phyloP scores from a whole-genome alignment of 2,888 invertebrate genomes.

The Yponomeuta malinellus region DNA sequence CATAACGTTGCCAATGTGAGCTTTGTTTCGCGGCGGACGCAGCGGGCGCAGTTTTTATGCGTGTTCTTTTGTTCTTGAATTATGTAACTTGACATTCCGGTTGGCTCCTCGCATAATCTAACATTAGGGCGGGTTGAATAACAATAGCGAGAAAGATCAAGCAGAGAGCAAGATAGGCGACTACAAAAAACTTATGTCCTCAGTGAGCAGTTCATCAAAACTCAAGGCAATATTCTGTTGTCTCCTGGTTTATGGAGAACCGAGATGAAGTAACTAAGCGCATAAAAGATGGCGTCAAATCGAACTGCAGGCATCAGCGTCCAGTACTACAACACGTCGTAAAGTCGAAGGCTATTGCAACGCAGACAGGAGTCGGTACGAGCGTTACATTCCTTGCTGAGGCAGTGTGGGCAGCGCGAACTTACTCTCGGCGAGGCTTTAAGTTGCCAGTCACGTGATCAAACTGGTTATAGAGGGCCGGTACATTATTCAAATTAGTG shows the following conservation, averaged over 20 bases:
- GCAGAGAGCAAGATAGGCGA: not conserved
- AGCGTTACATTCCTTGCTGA: conserved; percentile 7
- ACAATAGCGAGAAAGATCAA: not conserved
- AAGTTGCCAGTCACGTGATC: conserved; percentile 44
- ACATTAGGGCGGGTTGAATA: conserved; percentile 1
- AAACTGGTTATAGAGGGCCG: conserved; percentile 52
- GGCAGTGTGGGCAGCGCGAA: conserved; percentile 7
- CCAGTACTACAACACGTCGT: not conserved
- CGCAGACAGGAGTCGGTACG: not conserved
- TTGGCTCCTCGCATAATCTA: not conserved
- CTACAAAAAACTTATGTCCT: not conserved
- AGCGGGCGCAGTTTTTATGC: conserved; percentile 52
- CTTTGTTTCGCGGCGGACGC: conserved; percentile 57
- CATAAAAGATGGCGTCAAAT: conserved; percentile 6
- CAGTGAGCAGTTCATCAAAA: not conserved
- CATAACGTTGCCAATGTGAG: conserved; percentile 51
- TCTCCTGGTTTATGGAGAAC: not conserved
- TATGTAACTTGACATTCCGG: conserved; percentile 55
- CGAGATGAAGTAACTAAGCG: not conserved
- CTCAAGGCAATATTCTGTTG: not conserved
- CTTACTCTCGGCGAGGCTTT: not conserved
- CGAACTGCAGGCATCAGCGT: not conserved
- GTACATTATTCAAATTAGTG: conserved; percentile 70
- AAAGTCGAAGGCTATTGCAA: conserved; percentile 8
- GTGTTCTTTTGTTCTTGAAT: conserved; percentile 64